phyloP scores from a whole-genome alignment of 2,888 invertebrate species.

The Scaptomyza reducta region DNA sequence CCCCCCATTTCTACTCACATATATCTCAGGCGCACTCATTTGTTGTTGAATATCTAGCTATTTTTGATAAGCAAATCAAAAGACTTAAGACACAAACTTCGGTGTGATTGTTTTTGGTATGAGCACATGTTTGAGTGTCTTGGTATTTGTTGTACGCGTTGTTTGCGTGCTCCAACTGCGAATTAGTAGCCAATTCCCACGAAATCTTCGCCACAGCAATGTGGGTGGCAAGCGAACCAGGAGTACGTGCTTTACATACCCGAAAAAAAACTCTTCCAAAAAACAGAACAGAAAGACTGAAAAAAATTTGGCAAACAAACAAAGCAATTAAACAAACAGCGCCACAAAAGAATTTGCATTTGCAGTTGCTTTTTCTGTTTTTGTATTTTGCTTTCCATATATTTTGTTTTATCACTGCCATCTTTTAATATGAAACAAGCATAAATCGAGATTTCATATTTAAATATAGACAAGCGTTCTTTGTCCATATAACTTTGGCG shows the following conservation, averaged over 20 bases:
- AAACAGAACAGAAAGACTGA: not conserved
- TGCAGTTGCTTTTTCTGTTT: constrained; percentile 4
- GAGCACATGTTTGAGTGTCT: constrained; percentile 8
- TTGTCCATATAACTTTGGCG: constrained; percentile 53
- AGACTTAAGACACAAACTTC: constrained; percentile 66
- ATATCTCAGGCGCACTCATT: too few relatives aligned
- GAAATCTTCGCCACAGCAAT: constrained; percentile 35
- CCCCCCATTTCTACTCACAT: constrained; percentile 1
- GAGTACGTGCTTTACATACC: constrained; percentile 37
- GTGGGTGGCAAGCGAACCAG: constrained; percentile 55
- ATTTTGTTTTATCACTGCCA: constrained; percentile 23
- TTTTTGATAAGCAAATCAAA: constrained; percentile 53
- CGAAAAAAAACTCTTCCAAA: constrained; percentile 2
- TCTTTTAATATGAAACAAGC: constrained; percentile 42
- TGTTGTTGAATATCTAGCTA: too few relatives aligned
- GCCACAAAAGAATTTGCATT: constrained; percentile 49
- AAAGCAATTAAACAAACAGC: constrained; percentile 50
- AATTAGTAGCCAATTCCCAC: constrained; percentile 55
- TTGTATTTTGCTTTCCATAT: not conserved
- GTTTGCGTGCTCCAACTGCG: constrained; percentile 41
- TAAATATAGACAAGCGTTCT: constrained; percentile 50
- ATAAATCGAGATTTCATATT: constrained; percentile 36
- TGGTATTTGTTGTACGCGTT: constrained; percentile 39
- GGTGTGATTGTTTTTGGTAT: constrained; percentile 16
- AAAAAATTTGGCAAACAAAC: constrained; percentile 47